These are phyloP conservation scores for Mactromeris polynyma DNA, from an alignment of 2,888 invertebrate species.

Conservation along the genomic window DNA sequence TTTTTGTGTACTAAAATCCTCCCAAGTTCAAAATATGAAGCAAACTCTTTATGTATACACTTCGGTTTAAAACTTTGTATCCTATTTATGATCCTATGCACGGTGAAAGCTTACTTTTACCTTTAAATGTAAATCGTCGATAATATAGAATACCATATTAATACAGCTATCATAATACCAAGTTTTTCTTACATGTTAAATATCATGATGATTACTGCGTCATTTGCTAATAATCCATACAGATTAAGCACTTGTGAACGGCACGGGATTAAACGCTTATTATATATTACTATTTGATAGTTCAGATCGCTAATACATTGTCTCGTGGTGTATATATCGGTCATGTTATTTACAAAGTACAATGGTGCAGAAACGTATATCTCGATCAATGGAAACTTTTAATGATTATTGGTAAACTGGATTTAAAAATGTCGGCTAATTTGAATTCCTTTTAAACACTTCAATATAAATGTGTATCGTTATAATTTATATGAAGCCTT, in stretches of 20 bases:
- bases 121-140: not conserved
- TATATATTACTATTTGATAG: not conserved
- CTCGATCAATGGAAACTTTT: not conserved
- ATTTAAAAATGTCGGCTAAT: not conserved
- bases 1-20: not conserved
- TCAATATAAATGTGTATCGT: not conserved
- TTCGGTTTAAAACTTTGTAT: not conserved
- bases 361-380: not conserved
- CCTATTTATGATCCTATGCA: not conserved
- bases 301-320: not conserved
- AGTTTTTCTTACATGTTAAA: not conserved
- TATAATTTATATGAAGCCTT: not conserved
- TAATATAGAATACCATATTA: not conserved
- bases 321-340: not conserved
- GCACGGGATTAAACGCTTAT: constrained; percentile 15
- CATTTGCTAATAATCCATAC: not conserved
- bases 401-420: not conserved
- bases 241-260: constrained; percentile 27
- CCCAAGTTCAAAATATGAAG: not conserved
- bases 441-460: constrained; percentile 1
- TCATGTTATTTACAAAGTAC: not conserved
- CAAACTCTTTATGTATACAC: not conserved
- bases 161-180: not conserved
- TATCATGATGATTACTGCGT: not conserved
- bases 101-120: not conserved